Base-by-base conservation (phyloP, 2,113 vertebrate genomes). In the Pampusana beccarii region DNA sequence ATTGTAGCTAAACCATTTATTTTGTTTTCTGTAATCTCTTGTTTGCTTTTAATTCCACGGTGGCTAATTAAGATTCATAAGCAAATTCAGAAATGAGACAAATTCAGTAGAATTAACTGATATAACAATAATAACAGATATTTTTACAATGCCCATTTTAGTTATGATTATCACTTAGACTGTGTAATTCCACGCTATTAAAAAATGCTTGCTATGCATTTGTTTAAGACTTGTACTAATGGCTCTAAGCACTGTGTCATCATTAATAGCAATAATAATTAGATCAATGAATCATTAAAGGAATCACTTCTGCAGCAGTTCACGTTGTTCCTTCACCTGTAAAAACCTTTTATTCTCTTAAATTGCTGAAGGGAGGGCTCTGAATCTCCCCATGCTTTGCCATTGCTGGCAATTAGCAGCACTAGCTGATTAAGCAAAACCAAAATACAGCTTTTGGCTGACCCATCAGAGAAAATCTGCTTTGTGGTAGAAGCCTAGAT, bases 131-230 rank as follows among this genome's bases (percentile, higher is more conserved):
- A 64, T 78, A 79, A 80, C 85, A 24, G 20, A 29, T 34, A 74
- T 69, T 90, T 79, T 75, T 73, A 51, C 58, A 80, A 72, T 82
- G 62, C 31, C 61, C 18, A 28, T 82, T 87, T 91, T 67, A 57
- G 13, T 58, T 46, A 73, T 62, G 25, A 95, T 61, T 87, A 90
- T n/a, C 16, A 29, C 67, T 71, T 86, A 61, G 33, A 80, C 29
- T 53, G 16, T 54, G 28, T 53, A 95, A 90, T 87, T 92, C 26
- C 33, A 74, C 65, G 38, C 65, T 86, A 72, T 66, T 3, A 66
- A 92, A 89, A 93, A 79, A 71, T 62, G 62, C n/a, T 94, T 82
- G 56, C 25, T 58, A 29, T 94, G n/a, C 74, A 88, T 94, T 96
- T 89, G 46, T 92, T 84, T 64, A 74, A 84, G 24, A 40, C 46